Conservation (phyloP, 1,140 invertebrate genomes). For the Drosophila bocki region DNA sequence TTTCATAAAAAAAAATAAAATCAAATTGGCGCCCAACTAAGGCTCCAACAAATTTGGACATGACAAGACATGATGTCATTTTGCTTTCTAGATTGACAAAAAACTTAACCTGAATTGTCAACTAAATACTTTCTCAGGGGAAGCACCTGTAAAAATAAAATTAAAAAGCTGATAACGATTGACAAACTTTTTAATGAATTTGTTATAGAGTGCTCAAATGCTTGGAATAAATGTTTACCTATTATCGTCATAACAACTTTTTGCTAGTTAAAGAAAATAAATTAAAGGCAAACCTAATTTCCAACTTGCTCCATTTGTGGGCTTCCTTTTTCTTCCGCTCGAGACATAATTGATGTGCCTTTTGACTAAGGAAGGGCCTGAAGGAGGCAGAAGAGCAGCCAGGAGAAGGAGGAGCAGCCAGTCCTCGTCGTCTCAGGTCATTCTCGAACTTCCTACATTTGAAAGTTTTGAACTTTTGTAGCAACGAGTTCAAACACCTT, state of each 20-base stretch:
- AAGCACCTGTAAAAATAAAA: not conserved
- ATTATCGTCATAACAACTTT: not conserved
- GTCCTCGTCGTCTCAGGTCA: slow-evolving; percentile 27
- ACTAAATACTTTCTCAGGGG: not conserved
- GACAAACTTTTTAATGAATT: slow-evolving; percentile 4
- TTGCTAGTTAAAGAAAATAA: slow-evolving; percentile 1
- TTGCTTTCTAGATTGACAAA: not conserved
- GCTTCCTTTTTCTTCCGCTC: slow-evolving; percentile 24
- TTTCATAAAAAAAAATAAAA: too few relatives aligned
- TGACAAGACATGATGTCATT: not conserved
- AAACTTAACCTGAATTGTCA: not conserved
- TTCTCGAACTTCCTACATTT: slow-evolving; percentile 45
- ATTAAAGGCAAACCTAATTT: slow-evolving; percentile 7
- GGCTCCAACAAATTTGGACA: too few relatives aligned
- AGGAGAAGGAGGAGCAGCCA: not conserved
- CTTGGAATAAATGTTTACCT: not conserved
- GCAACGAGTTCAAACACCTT: slow-evolving; percentile 69
- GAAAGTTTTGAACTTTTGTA: slow-evolving; percentile 61
- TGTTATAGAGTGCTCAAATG: not conserved
- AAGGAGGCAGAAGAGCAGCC: not conserved
- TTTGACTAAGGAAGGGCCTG: not conserved
- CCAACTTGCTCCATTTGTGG: slow-evolving; percentile 14
- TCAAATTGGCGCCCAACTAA: too few relatives aligned
- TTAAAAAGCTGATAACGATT: not conserved
- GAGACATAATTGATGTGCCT: slow-evolving; percentile 24